phyloP scores from a whole-genome alignment of 2,888 invertebrate species.

The Stenotaenia linearis region DNA sequence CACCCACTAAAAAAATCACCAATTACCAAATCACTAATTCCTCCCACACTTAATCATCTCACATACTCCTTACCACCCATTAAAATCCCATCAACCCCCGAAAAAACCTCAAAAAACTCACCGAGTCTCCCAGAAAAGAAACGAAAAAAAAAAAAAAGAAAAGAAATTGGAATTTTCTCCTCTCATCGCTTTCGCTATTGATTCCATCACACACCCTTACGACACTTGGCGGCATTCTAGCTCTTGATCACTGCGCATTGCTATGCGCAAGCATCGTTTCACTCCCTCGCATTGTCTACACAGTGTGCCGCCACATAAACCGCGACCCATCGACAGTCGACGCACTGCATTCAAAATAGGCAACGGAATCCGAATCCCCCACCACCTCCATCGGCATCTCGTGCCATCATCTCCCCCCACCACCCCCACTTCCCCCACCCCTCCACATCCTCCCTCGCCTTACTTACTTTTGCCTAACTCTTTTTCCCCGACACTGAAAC shows the following conservation, averaged over 20 bases:
- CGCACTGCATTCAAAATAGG: constrained; percentile 24
- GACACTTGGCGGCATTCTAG: constrained; percentile 17
- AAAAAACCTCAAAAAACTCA: not conserved
- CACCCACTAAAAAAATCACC: too few relatives aligned
- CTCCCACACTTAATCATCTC: too few relatives aligned
- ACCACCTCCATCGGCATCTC: constrained; percentile 11
- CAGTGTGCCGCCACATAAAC: constrained; percentile 26
- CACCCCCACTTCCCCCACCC: not conserved
- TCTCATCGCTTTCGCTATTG: constrained; percentile 19
- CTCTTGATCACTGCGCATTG: constrained; percentile 22
- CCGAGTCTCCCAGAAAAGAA: too few relatives aligned
- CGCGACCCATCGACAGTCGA: constrained; percentile 26
- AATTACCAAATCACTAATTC: too few relatives aligned
- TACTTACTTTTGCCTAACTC: constrained; percentile 20
- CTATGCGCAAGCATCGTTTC: constrained; percentile 26
- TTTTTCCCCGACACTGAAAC: constrained; percentile 19
- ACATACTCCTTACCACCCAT: too few relatives aligned
- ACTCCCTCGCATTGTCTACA: constrained; percentile 26
- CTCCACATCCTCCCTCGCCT: not conserved
- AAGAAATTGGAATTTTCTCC: constrained; percentile 26
- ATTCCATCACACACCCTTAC: constrained; percentile 19
- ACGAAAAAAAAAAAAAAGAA: not conserved
- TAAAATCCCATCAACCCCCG: too few relatives aligned
- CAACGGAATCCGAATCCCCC: not conserved
- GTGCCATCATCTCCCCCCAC: constrained; percentile 14